Percentiles rank a stretch among this genome's conserved stretches.
Conservation (phyloP, 1,140 invertebrate genomes). For the Bombus vancouverensis region DNA sequence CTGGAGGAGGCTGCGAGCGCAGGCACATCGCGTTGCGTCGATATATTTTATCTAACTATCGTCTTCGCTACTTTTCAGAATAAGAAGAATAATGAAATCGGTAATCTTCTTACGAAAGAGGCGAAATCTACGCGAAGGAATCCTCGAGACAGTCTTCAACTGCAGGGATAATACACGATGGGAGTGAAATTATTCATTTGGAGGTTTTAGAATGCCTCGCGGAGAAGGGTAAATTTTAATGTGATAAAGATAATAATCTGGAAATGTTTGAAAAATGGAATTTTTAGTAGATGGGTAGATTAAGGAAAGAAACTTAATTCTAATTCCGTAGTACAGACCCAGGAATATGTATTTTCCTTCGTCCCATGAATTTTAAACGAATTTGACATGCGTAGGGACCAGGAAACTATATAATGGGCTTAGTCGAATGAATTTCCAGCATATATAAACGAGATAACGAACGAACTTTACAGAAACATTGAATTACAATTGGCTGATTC, state of each 20-base stretch:
- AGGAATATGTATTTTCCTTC: not conserved
- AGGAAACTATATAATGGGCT: not conserved
- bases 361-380: constrained; percentile 37
- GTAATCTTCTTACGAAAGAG: too few species aligned
- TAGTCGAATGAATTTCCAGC: not conserved
- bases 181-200: not conserved
- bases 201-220: not conserved
- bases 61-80: too few species aligned
- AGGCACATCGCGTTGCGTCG: not conserved
- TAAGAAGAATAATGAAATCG: too few species aligned
- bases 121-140: too few species aligned
- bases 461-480: not conserved
- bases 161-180: too few species aligned
- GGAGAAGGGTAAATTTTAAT: not conserved
- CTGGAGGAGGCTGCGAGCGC: not conserved
- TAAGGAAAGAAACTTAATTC: not conserved
- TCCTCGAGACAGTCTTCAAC: too few species aligned
- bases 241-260: not conserved
- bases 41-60: not conserved
- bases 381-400: not conserved
- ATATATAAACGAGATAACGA: not conserved
- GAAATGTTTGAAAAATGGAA: not conserved
- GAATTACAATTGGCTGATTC: not conserved
- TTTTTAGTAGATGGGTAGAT: not conserved
- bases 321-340: not conserved